Percentiles rank a stretch among this genome's conserved stretches.
Evolutionary conservation across 2,797 vertebrate species (phyloP).

Genomic region (Gallinago solitaria): DNA sequence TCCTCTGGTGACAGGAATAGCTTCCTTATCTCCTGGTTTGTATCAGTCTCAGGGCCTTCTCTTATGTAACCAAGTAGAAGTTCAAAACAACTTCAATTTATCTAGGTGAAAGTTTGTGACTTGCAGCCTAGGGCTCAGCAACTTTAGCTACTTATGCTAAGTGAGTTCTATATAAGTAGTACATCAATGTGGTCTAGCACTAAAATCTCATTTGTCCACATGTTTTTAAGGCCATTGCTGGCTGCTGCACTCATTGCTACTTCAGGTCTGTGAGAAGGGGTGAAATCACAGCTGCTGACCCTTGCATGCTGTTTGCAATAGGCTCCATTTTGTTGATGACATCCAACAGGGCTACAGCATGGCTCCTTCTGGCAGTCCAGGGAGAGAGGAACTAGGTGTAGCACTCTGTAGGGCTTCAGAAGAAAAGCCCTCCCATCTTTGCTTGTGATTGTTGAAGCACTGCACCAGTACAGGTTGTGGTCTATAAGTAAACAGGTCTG

Average conservation of each 20-base stretch:
- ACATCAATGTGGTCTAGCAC: not conserved
- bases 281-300: not conserved
- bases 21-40: not conserved
- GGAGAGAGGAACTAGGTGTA: not conserved
- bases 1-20: not conserved
- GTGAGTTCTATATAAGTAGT: not conserved
- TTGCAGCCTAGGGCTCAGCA: not conserved
- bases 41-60: not conserved
- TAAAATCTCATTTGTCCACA: not conserved
- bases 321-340: not conserved
- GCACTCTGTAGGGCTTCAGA: not conserved
- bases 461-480: not conserved
- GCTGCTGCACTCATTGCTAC: not conserved
- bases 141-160: not conserved
- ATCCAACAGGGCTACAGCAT: not conserved
- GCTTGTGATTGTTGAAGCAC: not conserved
- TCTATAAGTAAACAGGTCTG: not conserved
- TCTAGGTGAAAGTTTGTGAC: not conserved
- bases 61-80: not conserved
- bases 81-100: not conserved
- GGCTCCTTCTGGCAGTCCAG: not conserved
- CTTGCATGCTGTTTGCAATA: not conserved
- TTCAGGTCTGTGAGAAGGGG: not conserved
- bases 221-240: not conserved
- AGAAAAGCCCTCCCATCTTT: not conserved